phyloP scores from a whole-genome alignment of 1,140 invertebrate species.

The Amyelois transitella region DNA sequence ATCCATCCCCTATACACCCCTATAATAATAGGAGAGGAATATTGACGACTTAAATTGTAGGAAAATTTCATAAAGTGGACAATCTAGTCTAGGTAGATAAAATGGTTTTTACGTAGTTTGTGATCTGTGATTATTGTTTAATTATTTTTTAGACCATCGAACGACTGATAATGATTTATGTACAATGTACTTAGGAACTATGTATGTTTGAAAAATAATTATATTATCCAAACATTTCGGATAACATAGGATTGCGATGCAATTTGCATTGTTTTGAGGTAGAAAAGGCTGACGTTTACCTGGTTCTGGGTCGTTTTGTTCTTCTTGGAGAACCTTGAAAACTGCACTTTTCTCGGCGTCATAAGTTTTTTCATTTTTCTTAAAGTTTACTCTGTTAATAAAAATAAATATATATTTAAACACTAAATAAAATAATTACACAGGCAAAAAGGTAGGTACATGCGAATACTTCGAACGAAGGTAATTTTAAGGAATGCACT shows the following conservation, averaged over 20 bases:
- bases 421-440: background rate
- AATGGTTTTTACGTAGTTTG: background rate
- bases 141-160: background rate
- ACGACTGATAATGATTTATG: background rate
- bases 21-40: too few relatives aligned
- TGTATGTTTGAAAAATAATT: background rate
- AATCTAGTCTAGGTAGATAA: background rate
- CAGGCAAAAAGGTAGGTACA: background rate
- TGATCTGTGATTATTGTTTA: background rate
- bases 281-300: slow-evolving; percentile 71
- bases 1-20: background rate
- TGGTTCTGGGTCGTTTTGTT: slow-evolving; percentile 87
- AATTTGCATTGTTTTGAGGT: background rate
- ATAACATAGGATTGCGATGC: background rate
- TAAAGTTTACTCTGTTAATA: slow-evolving; percentile 90
- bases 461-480: background rate
- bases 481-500: too few relatives aligned
- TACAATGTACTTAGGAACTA: background rate
- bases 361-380: slow-evolving; percentile 94
- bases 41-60: too few relatives aligned
- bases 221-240: background rate
- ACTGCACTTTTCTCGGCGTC: slow-evolving; percentile 91
- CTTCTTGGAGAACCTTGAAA: slow-evolving; percentile 93
- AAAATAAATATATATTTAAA: slow-evolving; percentile 4
- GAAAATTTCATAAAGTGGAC: too few relatives aligned